Evolutionary conservation across 2,888 invertebrate species (phyloP), one percentile per base, ranked within the genome.

Genomic region (Dolichopus griseipennis): DNA sequence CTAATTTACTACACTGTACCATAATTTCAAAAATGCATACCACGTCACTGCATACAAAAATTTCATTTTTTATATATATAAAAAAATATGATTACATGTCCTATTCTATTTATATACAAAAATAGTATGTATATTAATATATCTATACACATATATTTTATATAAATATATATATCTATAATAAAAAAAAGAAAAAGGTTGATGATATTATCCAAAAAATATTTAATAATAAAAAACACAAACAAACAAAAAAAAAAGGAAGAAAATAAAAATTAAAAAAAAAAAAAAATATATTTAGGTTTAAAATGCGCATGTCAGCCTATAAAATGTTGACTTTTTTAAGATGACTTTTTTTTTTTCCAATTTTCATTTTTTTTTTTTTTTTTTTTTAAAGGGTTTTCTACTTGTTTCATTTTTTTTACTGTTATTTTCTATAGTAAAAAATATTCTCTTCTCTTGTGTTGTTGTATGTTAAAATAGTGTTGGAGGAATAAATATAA

Each of bases 141-240:
- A 27, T 5, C 9, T 52, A 52, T 52, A 52, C 18, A 52, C 18
- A 52, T 18, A 43, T 43, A 52, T 9, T 27, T 52, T 52, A 52
- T 52, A n/a, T 52, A 15, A 37, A 37, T 37, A 12, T 34, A 37
- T 37, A 12, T 27, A 27, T 41, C 12, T 41, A 41, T 41, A 41
- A 41, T 2, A 41, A 41, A 41, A 41, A 41, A 9, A 41, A 41
- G 8, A 41, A 41, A 52, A 52, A 52, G 52, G 52, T 52, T 52
- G 52, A 52, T 52, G 52, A 52, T 52, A 52, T 52, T 52, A 52
- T 52, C 52, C 52, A 52, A 52, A 52, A 52, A 52, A 52, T 52
- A 52, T 52, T 52, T 52, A 52, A 52, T 52, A 52, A 52, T 52
- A 52, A 52, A 52, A 52, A 52, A 52, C 9, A 41, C 9, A 41